Evolutionary conservation across 2,888 invertebrate genomes (phyloP), one percentile per base, ranked within the genome.

Genomic region (Drosophila ezoana): DNA sequence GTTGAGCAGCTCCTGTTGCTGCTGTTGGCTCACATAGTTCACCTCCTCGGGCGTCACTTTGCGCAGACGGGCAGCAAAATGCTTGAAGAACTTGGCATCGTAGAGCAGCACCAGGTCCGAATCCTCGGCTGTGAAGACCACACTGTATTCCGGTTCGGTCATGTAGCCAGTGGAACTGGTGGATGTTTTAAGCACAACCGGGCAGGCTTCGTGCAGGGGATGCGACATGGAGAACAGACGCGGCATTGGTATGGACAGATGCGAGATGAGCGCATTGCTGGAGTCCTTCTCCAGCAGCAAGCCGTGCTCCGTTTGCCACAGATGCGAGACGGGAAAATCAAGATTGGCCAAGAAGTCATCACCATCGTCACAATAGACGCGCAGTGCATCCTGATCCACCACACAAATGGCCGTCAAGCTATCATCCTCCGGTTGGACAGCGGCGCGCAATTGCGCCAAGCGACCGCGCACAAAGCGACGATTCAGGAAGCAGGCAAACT

Each of bases 121-220:
- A 59, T 95, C 94, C 20, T 94, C 94, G 86, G 94, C 95, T 0
- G 97, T 95, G 89, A 95, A 97, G 51, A 98, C 95, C 8, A 98
- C 95, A 90, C 90, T 92, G 51, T 92, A 91, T 62, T 94, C 94
- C 0, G 93, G 93, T 81, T 95, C 95, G n/a, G 94, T 95, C 67
- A 95, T 93, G 79, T 95, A 94, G 58, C 94, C 94, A 0, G 94
- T 90, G 0, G 93, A 93, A 60, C 93, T 93, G 1, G 92, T 93
- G 67, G 94, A 93, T 14, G 95, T 95, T 89, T 95, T 96, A 69
- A 95, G 93, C 8, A 97, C 92, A 37, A 98, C 94, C 0, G 98
- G 98, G 59, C 96, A 95, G 28, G 98, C 95, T 92, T 98, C 98
- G 91, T 98, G 97, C 56, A 98, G 92, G 0, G 98, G 98, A 93